phyloP scores from a whole-genome alignment of 2,113 vertebrate genomes.

The Axis porcinus region DNA sequence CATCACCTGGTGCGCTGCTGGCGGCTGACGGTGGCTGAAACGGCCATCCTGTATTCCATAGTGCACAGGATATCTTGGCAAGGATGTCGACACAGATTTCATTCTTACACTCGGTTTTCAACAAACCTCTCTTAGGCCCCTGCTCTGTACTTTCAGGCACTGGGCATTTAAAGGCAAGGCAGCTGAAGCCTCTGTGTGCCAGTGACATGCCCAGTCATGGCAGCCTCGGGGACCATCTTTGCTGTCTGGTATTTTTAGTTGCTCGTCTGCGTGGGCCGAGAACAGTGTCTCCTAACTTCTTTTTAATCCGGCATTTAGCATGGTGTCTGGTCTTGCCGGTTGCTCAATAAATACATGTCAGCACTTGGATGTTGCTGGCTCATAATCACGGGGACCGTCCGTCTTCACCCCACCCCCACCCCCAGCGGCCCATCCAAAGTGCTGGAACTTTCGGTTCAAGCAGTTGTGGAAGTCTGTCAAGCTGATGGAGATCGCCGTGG shows the following conservation, averaged over 20 bases:
- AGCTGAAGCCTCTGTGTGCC: not conserved
- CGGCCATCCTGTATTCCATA: too few species aligned
- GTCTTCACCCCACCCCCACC: not conserved
- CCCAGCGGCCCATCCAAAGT: not conserved
- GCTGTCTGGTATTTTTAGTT: slow-evolving; percentile 5
- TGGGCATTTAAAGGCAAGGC: not conserved
- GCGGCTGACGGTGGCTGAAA: not conserved
- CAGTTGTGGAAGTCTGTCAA: not conserved
- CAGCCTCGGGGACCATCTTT: not conserved
- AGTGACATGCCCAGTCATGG: rapidly evolving
- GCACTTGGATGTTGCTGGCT: not conserved
- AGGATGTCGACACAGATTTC: not conserved
- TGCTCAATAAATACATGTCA: not conserved
- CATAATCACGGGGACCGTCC: too few species aligned
- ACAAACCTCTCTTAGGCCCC: too few species aligned
- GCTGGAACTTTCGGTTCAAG: not conserved
- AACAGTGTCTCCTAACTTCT: not conserved
- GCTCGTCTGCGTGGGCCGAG: not conserved
- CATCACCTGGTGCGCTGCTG: rapidly evolving
- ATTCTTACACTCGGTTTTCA: not conserved
- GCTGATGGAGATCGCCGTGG: not conserved
- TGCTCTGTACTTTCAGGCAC: not conserved
- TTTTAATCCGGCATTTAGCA: not conserved
- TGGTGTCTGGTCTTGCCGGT: not conserved
- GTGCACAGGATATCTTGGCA: rapidly evolving